Evolutionary conservation across 2,113 vertebrate genomes (phyloP).

Genomic region (Laticauda laticaudata): DNA sequence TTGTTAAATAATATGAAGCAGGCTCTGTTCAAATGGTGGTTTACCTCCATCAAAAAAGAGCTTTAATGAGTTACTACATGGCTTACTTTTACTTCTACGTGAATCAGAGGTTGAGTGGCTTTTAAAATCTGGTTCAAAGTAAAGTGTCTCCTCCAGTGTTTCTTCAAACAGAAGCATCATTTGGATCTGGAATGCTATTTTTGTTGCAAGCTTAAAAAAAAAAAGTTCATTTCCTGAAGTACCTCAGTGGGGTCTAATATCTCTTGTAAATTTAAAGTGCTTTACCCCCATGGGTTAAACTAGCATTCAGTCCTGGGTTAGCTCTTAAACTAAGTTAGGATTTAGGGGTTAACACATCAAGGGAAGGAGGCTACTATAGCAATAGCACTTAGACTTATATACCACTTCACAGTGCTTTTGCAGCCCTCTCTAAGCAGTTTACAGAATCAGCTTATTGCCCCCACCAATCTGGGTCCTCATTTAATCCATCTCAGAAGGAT

Average conservation of each 20-base stretch:
- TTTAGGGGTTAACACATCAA: background rate
- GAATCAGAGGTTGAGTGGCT: background rate
- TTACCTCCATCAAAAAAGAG: background rate
- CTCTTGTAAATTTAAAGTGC: background rate
- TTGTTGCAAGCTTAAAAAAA: background rate
- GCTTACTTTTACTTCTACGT: background rate
- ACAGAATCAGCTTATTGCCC: too few relatives aligned
- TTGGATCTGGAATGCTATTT: background rate
- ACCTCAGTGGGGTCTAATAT: background rate
- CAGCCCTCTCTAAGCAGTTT: too few relatives aligned
- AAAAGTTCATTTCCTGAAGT: background rate
- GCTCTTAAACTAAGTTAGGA: background rate
- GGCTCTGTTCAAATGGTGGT: background rate
- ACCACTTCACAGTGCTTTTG: too few relatives aligned
- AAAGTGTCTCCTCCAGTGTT: background rate
- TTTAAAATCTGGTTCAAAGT: background rate
- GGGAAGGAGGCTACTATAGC: background rate
- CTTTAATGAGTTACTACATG: background rate
- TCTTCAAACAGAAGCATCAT: background rate
- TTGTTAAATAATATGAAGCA: background rate
- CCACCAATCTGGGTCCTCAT: too few relatives aligned
- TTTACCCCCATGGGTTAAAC: background rate
- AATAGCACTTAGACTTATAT: too few relatives aligned
- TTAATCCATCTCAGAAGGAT: too few relatives aligned
- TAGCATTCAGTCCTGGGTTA: background rate